phyloP scores from a whole-genome alignment of 2,113 vertebrate genomes.

The Turnix velox region DNA sequence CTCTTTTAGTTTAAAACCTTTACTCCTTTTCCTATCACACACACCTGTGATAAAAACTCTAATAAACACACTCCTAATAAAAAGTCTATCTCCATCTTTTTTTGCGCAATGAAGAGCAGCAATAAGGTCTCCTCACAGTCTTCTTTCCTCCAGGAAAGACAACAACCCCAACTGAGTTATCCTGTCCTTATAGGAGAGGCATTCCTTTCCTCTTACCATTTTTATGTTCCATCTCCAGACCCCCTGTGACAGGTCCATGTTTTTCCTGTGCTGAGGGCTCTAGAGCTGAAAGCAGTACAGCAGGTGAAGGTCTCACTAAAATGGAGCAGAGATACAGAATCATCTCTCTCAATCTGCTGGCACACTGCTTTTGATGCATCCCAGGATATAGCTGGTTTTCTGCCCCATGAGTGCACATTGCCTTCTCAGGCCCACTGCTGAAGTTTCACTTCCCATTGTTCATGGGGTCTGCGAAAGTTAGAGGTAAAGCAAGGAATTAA shows the following conservation, averaged over 20 bases:
- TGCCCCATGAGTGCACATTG: fast-evolving
- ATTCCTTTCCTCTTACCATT: background rate
- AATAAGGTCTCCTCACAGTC: fast-evolving
- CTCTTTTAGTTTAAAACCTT: background rate
- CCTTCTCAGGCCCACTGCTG: fast-evolving
- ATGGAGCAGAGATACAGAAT: background rate
- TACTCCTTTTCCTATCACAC: background rate
- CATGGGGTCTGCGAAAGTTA: background rate
- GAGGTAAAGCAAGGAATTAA: background rate
- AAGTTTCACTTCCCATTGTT: background rate
- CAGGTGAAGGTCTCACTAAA: background rate
- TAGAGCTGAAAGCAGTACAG: background rate
- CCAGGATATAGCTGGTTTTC: fast-evolving
- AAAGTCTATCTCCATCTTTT: background rate
- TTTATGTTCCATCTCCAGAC: background rate
- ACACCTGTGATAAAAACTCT: too few relatives aligned
- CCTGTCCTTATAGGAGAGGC: background rate
- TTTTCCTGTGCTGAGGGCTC: background rate
- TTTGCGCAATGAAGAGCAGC: fast-evolving
- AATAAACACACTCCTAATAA: too few relatives aligned
- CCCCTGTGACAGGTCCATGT: background rate
- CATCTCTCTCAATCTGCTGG: background rate
- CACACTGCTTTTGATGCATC: fast-evolving
- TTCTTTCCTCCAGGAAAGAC: too few relatives aligned
- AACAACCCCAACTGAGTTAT: background rate